These are phyloP conservation scores for Lepidocyrtoides sp. DNA, from an alignment of 2,888 invertebrate species.

Conservation along the genomic window DNA sequence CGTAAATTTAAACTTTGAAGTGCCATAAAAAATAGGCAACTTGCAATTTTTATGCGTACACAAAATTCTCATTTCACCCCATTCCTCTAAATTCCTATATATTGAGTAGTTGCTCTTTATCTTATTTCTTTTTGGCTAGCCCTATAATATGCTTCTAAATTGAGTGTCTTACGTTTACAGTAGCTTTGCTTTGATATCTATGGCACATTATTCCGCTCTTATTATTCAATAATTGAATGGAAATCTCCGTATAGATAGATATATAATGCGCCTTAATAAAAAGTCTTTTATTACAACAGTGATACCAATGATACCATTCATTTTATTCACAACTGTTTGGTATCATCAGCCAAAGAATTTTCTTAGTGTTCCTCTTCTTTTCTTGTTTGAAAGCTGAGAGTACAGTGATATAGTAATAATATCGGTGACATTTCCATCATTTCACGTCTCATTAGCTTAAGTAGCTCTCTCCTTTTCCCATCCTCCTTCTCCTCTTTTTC, in stretches of 20 bases:
- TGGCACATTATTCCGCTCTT: too few species aligned
- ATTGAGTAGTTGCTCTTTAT: too few species aligned
- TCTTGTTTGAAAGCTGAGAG: background rate
- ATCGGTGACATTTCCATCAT: conserved; percentile 83
- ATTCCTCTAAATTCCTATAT: too few species aligned
- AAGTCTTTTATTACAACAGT: conserved; percentile 14
- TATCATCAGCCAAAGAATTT: conserved; percentile 7
- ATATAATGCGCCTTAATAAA: conserved; percentile 12
- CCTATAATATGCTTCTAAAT: too few species aligned
- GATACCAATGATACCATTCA: background rate
- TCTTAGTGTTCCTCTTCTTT: background rate
- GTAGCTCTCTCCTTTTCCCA: conserved; percentile 64
- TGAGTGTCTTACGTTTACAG: too few species aligned
- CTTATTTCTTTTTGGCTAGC: too few species aligned
- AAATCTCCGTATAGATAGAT: background rate
- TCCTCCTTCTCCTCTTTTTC: conserved; percentile 33
- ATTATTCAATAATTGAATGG: background rate
- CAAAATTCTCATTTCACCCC: too few species aligned
- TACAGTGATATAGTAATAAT: conserved; percentile 41
- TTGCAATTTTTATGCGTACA: too few species aligned
- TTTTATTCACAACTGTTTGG: background rate
- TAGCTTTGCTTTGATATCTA: too few species aligned
- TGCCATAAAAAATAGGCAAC: too few species aligned
- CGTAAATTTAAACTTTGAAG: too few species aligned
- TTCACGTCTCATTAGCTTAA: conserved; percentile 82